phyloP scores from a whole-genome alignment of 2,113 vertebrate species.

The Dromas ardeola region DNA sequence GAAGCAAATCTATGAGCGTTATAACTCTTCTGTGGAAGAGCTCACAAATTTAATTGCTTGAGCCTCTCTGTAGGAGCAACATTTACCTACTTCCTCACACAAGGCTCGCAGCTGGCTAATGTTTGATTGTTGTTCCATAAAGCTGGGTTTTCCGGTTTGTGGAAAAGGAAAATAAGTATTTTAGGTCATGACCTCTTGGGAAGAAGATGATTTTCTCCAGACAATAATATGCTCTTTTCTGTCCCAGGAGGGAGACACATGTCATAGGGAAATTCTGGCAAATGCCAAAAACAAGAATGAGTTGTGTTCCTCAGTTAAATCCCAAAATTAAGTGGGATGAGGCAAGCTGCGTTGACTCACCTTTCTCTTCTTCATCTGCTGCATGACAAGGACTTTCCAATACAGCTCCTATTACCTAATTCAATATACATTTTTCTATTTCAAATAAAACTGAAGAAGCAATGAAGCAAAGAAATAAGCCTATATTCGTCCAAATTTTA shows the following conservation, averaged over 20 bases:
- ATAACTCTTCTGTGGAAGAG: neutral
- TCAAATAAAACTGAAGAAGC: constrained; percentile 9
- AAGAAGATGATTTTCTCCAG: neutral
- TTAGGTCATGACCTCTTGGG: neutral
- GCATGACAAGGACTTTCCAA: neutral
- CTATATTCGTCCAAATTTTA: neutral
- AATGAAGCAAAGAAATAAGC: constrained; percentile 11
- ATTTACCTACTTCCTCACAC: neutral
- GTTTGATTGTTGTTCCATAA: neutral
- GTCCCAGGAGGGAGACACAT: neutral
- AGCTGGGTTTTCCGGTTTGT: neutral
- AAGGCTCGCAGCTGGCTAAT: neutral
- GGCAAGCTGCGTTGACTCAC: neutral
- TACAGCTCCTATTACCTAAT: neutral
- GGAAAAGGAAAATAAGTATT: neutral
- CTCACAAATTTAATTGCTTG: neutral
- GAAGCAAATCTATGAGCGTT: neutral
- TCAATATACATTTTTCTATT: neutral
- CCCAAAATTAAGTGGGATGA: neutral
- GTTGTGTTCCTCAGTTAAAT: neutral
- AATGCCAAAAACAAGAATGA: neutral
- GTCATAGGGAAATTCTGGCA: neutral
- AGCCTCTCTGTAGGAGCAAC: neutral
- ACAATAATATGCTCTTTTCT: neutral
- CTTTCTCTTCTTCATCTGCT: neutral